Base-by-base conservation (phyloP, 2,797 vertebrate species). In the Enteromius viviparus region DNA sequence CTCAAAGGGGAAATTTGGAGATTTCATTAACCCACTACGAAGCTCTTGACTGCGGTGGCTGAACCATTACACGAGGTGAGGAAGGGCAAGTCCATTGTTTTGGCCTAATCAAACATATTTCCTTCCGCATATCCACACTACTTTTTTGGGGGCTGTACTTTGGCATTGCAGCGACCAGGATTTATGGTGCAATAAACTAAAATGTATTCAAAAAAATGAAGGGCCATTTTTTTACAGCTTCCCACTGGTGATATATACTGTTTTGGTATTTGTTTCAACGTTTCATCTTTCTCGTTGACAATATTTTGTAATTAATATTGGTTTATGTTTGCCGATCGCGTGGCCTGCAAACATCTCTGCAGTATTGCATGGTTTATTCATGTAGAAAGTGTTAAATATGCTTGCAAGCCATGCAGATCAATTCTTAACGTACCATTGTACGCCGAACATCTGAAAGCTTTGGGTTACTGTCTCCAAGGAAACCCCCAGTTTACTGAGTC, bases 21-120 rank as follows among this genome's bases (percentile, higher is more conserved):
- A 94, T 95, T 94, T 94, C 93, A 94, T 94, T 94, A 94, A 94
- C 93, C 93, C 90, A 91, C 94, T 94, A 93, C 88, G 88, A 91
- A 92, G 90, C 87, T 91, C 85, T 87, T 87, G 90, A 90, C 90
- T 91, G 90, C 93, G 89, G 69, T 87, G 88, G 85, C 81, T 93
- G 93, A 95, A 91, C 94, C 94, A 94, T 94, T 92, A 91, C 90
- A 70, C 85, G 86, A 91, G 92, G 93, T 89, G 90, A 91, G 78
- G 77, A 87, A 92, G 92, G 94, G 89, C 92, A 93, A 92, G 92
- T 64, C 17, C 89, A 93, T 94, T 92, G 87, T 91, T 92, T 90
- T 90, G 84, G 89, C 76, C 19, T 64, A 85, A 90, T 84, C 88
- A 90, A 87, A 65, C 72, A 88, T 71, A 79, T 76, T 87, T 90